Evolutionary conservation across 2,113 vertebrate species (phyloP), one percentile per base, ranked within the genome.

Genomic region (Pangasianodon hypophthalmus): DNA sequence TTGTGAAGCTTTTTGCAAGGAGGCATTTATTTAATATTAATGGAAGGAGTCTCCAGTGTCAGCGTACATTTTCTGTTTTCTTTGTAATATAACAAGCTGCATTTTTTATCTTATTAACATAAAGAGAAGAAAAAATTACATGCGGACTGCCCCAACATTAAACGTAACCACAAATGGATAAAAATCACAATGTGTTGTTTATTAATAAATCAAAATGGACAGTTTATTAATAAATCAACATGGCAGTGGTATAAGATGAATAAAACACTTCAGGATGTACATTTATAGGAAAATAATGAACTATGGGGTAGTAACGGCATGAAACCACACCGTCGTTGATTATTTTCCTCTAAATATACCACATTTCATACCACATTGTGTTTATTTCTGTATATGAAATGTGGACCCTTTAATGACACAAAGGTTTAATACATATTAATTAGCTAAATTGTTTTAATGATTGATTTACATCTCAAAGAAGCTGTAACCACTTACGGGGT

Each of bases 371-470:
- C 13, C 2, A 16, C 7, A 9, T 73, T 41, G 24, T 48, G 10
- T 52, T 52, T 52, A 52, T 32, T 54, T 1, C 13, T 26, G 24
- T 19, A 87, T 87, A 81, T 50, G 18, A 80, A 62, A 32, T 10
- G 29, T 50, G 21, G 50, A 21, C 21, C 11, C 10, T 58, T 44
- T 21, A 87, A 62, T 80, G 37, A 32, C 50, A 32, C 29, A 62
- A 50, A 21, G 13, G 32, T 88, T 50, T 52, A 69, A 69, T 41
- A 24, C 18, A 88, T 67, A n/a, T 46, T 37, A 41, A 41, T 56
- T 56, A 56, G 3, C 18, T 81, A 81, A 87, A 79, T 60, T 62
- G 14, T 32, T 88, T 52, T 71, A 83, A 88, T 81, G n/a, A 62
- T 67, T 14, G 16, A 44, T 71, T 84, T 29, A 46, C 44, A 44